Base-by-base conservation (phyloP, 92 coral and sea anemone species). In the Zoanthus gigantus region DNA sequence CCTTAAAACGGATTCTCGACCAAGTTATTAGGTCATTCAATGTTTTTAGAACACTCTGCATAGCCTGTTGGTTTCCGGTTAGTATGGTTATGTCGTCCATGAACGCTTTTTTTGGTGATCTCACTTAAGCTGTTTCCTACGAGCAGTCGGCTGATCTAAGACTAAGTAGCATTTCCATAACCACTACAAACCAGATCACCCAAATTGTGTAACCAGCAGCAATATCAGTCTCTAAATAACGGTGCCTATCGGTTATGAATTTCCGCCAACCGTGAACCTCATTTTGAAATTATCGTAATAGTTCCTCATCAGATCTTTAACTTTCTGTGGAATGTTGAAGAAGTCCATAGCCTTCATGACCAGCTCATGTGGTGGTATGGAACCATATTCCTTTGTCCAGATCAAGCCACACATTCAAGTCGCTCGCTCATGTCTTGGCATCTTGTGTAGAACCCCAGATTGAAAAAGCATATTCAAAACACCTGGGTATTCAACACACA, bases 161-260 rank as follows among this genome's bases (percentile, higher is more conserved):
- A 68, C 18, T 82, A 18, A 67, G 29, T 4, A 82, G 71, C 12
- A 82, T 30, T 60, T 65, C 77, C 86, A 66, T 66, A 31, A 66
- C 86, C 30, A 67, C 17, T 42, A 66, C 37, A 82, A 66, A 67
- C 86, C 71, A 10, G 53, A 82, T 82, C 15, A 83, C 86, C 71
- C 76, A 68, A 47, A 82, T 66, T 29, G 86, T 67, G 46, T 76
- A 82, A 32, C 86, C 86, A 60, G 77, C 67, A 61, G 86, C 77
- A 65, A 82, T 82, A 66, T 76, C 86, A 5, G 47, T 73, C 32
- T 82, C 77, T 57, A 68, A 4, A 37, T 37, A 34, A 72, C 77
- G 17, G 11, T 67, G 86, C 77, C 63, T 66, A 57, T 75, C 80
- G 10, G 80, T 75, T 8, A 56, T 75, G 12, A 74, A 74, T 23